Evolutionary conservation across 2,797 vertebrate genomes (phyloP), one percentile per base, ranked within the genome.

Genomic region (Pangasius djambal): DNA sequence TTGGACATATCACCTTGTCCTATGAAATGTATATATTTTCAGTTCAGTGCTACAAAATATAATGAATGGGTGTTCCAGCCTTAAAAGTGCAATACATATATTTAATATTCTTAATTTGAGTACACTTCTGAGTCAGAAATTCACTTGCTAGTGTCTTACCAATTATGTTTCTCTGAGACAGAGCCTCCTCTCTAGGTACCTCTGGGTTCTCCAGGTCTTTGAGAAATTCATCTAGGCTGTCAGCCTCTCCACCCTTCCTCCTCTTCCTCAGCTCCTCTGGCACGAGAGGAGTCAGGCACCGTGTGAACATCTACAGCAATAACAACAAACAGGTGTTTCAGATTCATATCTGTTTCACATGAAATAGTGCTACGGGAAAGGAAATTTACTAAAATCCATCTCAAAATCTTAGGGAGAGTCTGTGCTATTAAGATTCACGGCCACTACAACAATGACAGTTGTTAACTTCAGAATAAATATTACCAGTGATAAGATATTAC

Each of bases 121-220:
- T 25, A 79, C 50, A 31, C n/a, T 55, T 77, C 44, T 12, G 78
- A 57, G n/a, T 34, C 7, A 34, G 2, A 81, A 59, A 59, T 31
- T 55, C 6, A 1, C 16, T 67, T 74, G 28, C 3, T 50, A 59
- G 6, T 63, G 0, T 90, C 94, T 93, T 92, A 99, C 99, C 99
- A 40, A 99, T 99, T 89, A 99, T 95, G 92, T 99, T 98, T 94
- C 97, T 97, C 87, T 97, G 97, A 88, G 94, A 91, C 63, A 96
- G 92, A 75, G 96, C 93, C 8, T 99, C 98, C 87, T 99, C 98
- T 92, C 98, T 95, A 12, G 98, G 98, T 90, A 99, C 98, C 93
- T 99, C 99, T 37, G 98, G 98, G 92, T 99, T 99, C 94, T 99
- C 98, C 94, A 99, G 97, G 91, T 99, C 98, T 95, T 98, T 99